Base-by-base conservation (phyloP, 2,797 vertebrate species). In the Triplophysa yarkandensis region DNA sequence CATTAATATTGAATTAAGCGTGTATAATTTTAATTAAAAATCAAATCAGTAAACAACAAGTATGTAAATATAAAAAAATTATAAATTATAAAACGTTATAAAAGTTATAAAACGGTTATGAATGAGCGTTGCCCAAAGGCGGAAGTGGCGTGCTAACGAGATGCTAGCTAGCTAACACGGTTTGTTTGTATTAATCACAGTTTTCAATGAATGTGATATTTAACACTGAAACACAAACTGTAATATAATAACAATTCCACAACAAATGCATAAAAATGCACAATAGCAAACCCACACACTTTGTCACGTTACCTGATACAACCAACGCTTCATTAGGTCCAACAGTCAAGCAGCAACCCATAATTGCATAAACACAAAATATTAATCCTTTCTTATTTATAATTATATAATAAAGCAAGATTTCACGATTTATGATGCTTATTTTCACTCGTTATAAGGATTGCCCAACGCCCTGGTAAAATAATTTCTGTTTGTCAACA, bases 321-420 rank as follows among this genome's bases (percentile, higher is more conserved):
- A 97, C 95, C 84, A 97, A 86, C 67, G 95, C 96, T 88, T 96
- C 95, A 75, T 96, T 97, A 63, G 95, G 95, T 79, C 96, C 95
- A 80, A 97, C 96, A 4, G 95, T 97, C 76, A 95, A 84, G 79
- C 96, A 97, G 84, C 91, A 94, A 75, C 96, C 95, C 96, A 98
- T 96, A 21, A 41, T 83, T 44, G 65, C 78, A 73, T 44, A 44
- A 64, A 63, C 16, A 44, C 10, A 25, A 30, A 64, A 19, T 21
- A 39, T 8, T 46, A 66, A 41, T 64, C 36, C 7, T 4, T 39
- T 6, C 44, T 13, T 30, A 9, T 6, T 2, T 34, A 17, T 30
- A n/a, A 19, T 27, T 55, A 4, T 46, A 36, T 23, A 4, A 28
- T 58, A 17, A 50, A 34, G 13, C 54, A 16, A 28, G 14, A 3